phyloP scores from a whole-genome alignment of 2,888 invertebrate genomes.

The Xylophagus ater region DNA sequence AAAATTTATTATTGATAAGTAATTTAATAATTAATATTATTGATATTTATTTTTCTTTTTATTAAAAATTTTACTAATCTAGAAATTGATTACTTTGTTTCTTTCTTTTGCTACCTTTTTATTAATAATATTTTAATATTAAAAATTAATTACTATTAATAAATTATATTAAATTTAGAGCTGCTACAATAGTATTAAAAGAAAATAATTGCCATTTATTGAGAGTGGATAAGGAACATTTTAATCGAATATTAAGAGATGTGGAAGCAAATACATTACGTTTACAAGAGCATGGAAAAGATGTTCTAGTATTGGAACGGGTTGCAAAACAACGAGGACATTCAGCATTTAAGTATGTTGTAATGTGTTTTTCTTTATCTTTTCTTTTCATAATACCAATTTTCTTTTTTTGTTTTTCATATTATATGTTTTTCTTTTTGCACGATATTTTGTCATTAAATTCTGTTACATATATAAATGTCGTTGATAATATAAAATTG shows the following conservation, averaged over 20 bases:
- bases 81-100: too few relatives aligned
- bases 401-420: conserved; percentile 6
- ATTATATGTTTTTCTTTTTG: conserved; percentile 12
- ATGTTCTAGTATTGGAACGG: conserved; percentile 70
- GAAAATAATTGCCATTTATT: conserved; percentile 76
- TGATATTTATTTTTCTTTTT: too few relatives aligned
- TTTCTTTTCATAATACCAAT: conserved; percentile 2
- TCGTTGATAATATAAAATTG: too few relatives aligned
- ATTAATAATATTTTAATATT: too few relatives aligned
- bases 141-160: too few relatives aligned
- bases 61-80: too few relatives aligned
- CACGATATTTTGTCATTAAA: too few relatives aligned
- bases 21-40: too few relatives aligned
- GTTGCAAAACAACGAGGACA: conserved; percentile 47
- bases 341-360: conserved; percentile 50
- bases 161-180: conserved; percentile 41
- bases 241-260: conserved; percentile 68
- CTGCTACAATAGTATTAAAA: conserved; percentile 68
- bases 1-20: too few relatives aligned
- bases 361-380: conserved; percentile 10
- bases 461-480: too few relatives aligned
- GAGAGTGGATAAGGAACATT: conserved; percentile 74
- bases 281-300: conserved; percentile 72
- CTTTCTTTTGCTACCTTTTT: too few relatives aligned
- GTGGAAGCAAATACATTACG: conserved; percentile 81